These are phyloP conservation scores for Strigamia maritima DNA, from an alignment of 2,888 invertebrate genomes.

Conservation along the genomic window DNA sequence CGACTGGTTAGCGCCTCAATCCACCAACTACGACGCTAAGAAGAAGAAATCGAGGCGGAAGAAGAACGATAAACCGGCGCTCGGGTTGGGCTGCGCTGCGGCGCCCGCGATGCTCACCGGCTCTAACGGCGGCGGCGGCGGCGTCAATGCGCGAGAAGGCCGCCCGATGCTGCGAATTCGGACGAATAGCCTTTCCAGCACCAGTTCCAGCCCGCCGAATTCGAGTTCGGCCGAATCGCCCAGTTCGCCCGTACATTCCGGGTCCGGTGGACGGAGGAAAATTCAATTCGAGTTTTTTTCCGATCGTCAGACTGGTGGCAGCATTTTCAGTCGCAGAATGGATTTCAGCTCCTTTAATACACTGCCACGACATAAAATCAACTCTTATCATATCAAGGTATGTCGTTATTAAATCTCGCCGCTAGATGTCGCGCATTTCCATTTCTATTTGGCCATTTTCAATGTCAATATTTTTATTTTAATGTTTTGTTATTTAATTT, in stretches of 20 bases:
- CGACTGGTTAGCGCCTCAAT: slow-evolving; percentile 68
- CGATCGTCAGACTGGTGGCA: slow-evolving; percentile 77
- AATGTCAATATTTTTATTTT: too few species aligned
- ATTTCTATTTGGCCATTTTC: background rate
- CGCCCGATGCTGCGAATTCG: slow-evolving; percentile 45
- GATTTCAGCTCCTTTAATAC: slow-evolving; percentile 93
- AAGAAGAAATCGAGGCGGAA: slow-evolving; percentile 69
- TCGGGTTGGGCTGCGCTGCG: slow-evolving; percentile 51
- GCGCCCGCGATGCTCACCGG: slow-evolving; percentile 5
- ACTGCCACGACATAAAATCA: slow-evolving; percentile 90
- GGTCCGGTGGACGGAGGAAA: slow-evolving; percentile 26
- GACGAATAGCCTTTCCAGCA: slow-evolving; percentile 52
- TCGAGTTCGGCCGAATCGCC: slow-evolving; percentile 45
- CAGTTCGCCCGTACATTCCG: slow-evolving; percentile 39
- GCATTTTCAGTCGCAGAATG: slow-evolving; percentile 83
- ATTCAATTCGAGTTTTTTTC: slow-evolving; percentile 39
- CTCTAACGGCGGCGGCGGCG: background rate
- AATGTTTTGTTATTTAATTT: too few species aligned
- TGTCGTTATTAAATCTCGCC: slow-evolving; percentile 54
- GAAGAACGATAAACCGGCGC: slow-evolving; percentile 62
- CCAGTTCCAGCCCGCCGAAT: slow-evolving; percentile 52
- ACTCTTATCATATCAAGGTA: slow-evolving; percentile 99
- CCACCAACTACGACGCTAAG: slow-evolving; percentile 55
- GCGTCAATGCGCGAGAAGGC: slow-evolving; percentile 50
- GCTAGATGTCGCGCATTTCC: background rate